Base-by-base conservation (phyloP, 2,888 invertebrate species). In the Julus scandinavius region DNA sequence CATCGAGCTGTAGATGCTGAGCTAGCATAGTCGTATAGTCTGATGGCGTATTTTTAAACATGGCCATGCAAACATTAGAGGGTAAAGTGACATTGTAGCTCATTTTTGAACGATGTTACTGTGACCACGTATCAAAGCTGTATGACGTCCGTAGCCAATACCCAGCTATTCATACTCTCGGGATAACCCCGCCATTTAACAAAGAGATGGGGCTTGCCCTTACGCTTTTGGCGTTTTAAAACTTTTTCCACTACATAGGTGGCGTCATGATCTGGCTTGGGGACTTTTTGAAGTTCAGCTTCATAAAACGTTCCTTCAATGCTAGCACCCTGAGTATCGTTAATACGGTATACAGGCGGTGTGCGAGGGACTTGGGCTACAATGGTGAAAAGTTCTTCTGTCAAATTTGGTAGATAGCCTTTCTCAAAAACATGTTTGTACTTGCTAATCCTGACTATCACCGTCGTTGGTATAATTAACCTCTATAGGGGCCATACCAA, bases 171-270 rank as follows among this genome's bases (percentile, higher is more conserved):
- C 84, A 90, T 90, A 45, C 89, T 89, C 11, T 88, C 20, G 1
- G 90, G 90, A 87, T 91, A 91, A 15, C 90, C 90, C 83, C 87
- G 85, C 91, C 91, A 91, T 85, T 89, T 90, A 84, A 91, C 90
- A 20, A 90, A 85, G 5, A 90, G 41, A 80, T 89, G 87, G 72
- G 83, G 50, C 84, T 87, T 90, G 40, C 86, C 58, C 7, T 89
- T 88, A 83, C 87, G 89, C 20, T 89, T 89, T 72, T 89, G 87
- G 29, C 88, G 87, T 29, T 86, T 72, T 1, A 91, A 20, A 20
- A 90, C 89, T 89, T 90, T 90, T 86, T 90, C 90, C 11, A 91
- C 90, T 54, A 90, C 88, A 87, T 89, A 90, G 1, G 29, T n/a
- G 6, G 29, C 63, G 9, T 72, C 63, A 4, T 85, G 15, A 13